phyloP scores from a whole-genome alignment of 2,888 invertebrate genomes.

The Troides oblongomaculatus region DNA sequence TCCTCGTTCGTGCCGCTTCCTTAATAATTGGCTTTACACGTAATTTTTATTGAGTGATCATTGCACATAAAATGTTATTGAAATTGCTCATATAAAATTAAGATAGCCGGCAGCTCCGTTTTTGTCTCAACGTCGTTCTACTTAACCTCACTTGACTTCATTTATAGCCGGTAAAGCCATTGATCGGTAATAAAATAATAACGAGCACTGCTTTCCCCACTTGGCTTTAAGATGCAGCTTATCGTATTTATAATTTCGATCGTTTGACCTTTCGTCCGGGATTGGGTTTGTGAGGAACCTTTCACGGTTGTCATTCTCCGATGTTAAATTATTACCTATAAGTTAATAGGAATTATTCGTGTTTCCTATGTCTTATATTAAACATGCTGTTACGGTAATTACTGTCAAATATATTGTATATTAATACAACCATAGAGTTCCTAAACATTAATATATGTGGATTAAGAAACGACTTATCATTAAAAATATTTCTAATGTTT shows the following conservation, averaged over 20 bases:
- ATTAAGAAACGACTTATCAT: too few relatives aligned
- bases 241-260: conserved; percentile 33
- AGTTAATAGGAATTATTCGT: conserved; percentile 12
- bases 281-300: conserved; percentile 30
- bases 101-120: conserved; percentile 28
- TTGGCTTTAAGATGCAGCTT: conserved; percentile 34
- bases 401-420: conserved; percentile 2
- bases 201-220: conserved; percentile 41
- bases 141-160: conserved; percentile 26
- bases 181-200: conserved; percentile 52
- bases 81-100: conserved; percentile 29
- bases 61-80: conserved; percentile 26
- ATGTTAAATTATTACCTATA: conserved; percentile 21
- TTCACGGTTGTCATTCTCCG: conserved; percentile 30
- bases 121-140: conserved; percentile 30
- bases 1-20: conserved; percentile 13
- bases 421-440: background rate
- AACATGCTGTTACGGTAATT: background rate
- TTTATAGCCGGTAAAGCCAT: conserved; percentile 33
- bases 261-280: conserved; percentile 34
- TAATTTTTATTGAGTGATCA: conserved; percentile 24
- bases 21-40: conserved; percentile 18
- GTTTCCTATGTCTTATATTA: conserved; percentile 19
- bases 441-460: too few relatives aligned
- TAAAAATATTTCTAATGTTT: background rate